phyloP scores from a whole-genome alignment of 2,113 vertebrate species.

The Neogobius melanostomus region DNA sequence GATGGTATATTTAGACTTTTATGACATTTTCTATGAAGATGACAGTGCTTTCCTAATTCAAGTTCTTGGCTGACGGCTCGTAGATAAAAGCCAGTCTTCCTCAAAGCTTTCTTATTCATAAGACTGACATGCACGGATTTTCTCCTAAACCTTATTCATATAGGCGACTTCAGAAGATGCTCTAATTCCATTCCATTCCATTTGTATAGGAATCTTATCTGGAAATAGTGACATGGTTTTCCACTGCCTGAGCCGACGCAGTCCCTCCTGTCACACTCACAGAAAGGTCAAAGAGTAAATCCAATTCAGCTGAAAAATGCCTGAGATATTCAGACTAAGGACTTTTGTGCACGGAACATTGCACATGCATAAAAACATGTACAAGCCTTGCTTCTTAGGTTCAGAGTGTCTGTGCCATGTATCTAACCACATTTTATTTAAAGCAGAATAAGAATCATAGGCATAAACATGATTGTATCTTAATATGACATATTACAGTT shows the following conservation, averaged over 20 bases:
- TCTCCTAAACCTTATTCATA: too few relatives aligned
- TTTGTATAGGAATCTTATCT: constrained; percentile 59
- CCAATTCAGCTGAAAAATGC: constrained; percentile 17
- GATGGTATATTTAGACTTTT: constrained; percentile 32
- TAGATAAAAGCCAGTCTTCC: constrained; percentile 70
- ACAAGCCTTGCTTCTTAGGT: constrained; percentile 12
- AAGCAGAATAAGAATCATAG: background rate
- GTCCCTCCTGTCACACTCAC: constrained; percentile 43
- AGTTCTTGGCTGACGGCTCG: constrained; percentile 61
- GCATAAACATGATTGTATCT: too few relatives aligned
- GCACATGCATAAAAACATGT: constrained; percentile 17
- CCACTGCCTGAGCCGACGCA: constrained; percentile 48
- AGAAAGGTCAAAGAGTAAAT: constrained; percentile 48
- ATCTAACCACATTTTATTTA: background rate
- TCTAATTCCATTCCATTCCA: constrained; percentile 55
- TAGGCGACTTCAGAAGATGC: constrained; percentile 35
- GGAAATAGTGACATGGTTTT: constrained; percentile 55
- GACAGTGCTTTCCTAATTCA: constrained; percentile 45
- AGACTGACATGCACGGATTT: constrained; percentile 44
- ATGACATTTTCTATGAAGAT: constrained; percentile 47
- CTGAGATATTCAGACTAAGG: constrained; percentile 2
- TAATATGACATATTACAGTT: too few relatives aligned
- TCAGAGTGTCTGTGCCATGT: background rate
- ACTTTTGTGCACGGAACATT: background rate
- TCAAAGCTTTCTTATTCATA: constrained; percentile 63